phyloP scores from a whole-genome alignment of 1,140 invertebrate species.

The Rhyzopertha dominica region DNA sequence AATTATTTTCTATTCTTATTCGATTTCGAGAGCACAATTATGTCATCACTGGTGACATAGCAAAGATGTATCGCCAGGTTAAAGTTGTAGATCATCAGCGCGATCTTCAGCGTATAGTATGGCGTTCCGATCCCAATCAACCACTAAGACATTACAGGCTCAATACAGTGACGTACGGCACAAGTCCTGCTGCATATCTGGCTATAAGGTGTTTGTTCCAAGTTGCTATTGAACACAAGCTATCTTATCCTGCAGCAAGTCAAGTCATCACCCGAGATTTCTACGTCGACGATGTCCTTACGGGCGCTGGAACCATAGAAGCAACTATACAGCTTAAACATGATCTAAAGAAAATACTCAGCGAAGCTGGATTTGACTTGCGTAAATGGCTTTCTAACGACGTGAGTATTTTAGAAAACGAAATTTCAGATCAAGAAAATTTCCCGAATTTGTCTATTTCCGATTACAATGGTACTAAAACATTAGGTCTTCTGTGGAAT shows the following conservation, averaged over 20 bases:
- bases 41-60: slow-evolving; percentile 34
- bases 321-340: neutral
- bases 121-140: slow-evolving; percentile 25
- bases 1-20: slow-evolving; percentile 23
- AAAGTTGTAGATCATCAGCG: slow-evolving; percentile 28
- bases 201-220: slow-evolving; percentile 30
- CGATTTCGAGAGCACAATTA: slow-evolving; percentile 13
- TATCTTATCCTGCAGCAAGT: slow-evolving; percentile 19
- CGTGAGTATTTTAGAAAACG: neutral
- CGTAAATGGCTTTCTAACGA: slow-evolving; percentile 6
- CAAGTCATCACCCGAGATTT: slow-evolving; percentile 25
- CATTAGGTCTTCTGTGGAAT: slow-evolving; percentile 20
- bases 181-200: slow-evolving; percentile 27
- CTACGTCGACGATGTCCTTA: slow-evolving; percentile 42
- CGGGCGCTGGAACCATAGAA: slow-evolving; percentile 22
- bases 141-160: slow-evolving; percentile 22
- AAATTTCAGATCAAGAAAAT: neutral
- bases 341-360: neutral
- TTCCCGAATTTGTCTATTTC: too few species aligned
- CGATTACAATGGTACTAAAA: too few species aligned
- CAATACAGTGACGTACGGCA: slow-evolving; percentile 37
- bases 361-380: neutral
- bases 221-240: slow-evolving; percentile 19
- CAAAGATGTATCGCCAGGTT: slow-evolving; percentile 46
- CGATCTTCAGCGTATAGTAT: slow-evolving; percentile 40